phyloP scores from a whole-genome alignment of 2,888 invertebrate genomes.

The Lapara coniferarum region DNA sequence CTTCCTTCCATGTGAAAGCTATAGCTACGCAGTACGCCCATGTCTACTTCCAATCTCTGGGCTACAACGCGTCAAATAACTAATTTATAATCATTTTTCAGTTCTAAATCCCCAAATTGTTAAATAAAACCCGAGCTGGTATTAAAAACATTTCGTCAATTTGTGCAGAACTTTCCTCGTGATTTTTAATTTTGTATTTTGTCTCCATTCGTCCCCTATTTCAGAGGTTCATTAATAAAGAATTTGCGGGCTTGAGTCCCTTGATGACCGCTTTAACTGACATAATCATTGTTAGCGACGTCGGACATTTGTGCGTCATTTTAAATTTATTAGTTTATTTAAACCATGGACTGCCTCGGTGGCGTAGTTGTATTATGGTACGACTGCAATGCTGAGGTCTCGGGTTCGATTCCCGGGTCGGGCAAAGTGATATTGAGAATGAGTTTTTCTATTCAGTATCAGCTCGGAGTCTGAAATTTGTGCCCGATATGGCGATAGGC shows the following conservation, averaged over 20 bases:
- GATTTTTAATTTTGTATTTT: constrained; percentile 20
- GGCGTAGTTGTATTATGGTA: too few relatives aligned
- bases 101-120: neutral
- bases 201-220: constrained; percentile 21
- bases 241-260: constrained; percentile 14
- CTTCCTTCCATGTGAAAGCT: too few relatives aligned
- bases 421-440: too few relatives aligned
- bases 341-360: too few relatives aligned
- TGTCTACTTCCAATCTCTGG: neutral
- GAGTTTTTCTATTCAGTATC: too few relatives aligned
- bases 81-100: neutral
- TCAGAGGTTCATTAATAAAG: constrained; percentile 20
- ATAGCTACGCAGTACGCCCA: too few relatives aligned
- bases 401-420: too few relatives aligned
- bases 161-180: constrained; percentile 11
- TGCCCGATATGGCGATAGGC: too few relatives aligned
- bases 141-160: constrained; percentile 8
- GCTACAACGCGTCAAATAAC: neutral
- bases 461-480: too few relatives aligned
- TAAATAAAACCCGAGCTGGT: neutral
- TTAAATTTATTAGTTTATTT: too few relatives aligned
- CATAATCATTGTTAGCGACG: constrained; percentile 1
- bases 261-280: constrained; percentile 4
- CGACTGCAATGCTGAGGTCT: too few relatives aligned
- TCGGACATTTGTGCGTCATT: too few relatives aligned